Base-by-base conservation (phyloP, 2,888 invertebrate species). In the Clunio marinus region DNA sequence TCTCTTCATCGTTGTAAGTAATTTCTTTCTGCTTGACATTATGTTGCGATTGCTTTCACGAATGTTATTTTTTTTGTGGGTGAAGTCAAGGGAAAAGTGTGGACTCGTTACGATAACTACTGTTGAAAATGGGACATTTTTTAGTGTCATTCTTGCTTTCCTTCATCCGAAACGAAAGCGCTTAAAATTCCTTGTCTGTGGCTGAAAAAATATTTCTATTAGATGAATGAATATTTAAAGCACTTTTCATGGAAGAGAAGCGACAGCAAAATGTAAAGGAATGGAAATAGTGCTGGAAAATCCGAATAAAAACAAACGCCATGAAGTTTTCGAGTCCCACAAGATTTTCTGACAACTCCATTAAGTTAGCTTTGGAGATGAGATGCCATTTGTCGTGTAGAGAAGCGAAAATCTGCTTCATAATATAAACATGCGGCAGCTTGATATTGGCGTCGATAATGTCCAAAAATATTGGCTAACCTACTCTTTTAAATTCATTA, bases 141-240 rank as follows among this genome's bases (percentile, higher is more conserved):
- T 59, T 59, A 59, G 20, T 59, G 59, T 59, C 59, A 59, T 59
- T 59, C 32, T 59, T 32, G 59, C 17, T 59, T 51, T 22, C 51
- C 22, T 51, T 22, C 13, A 7, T 51, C 22, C 10, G 22, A 51
- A 51, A 51, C 22, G 51, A 57, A 57, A 57, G 27, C 27, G 27
- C 27, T 57, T 57, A 37, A 63, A 62, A 41, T 63, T 63, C 62
- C 62, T 37, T 27, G 27, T 24, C 62, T 37, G 22, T 62, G 37
- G 13, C 62, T 63, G 59, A 27, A 59, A 59, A 59, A 59, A 59
- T 63, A 41, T 63, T 57, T 63, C 62, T 63, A 63, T 63, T 63
- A 63, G 41, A 63, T 41, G 27, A 63, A 63, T 63, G 62, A 63
- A 63, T 63, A 63, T 63, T 63, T 63, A 45, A 63, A 63, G 22